Evolutionary conservation across 2,888 invertebrate species (phyloP).

Genomic region (Drosophila meridionalis): DNA sequence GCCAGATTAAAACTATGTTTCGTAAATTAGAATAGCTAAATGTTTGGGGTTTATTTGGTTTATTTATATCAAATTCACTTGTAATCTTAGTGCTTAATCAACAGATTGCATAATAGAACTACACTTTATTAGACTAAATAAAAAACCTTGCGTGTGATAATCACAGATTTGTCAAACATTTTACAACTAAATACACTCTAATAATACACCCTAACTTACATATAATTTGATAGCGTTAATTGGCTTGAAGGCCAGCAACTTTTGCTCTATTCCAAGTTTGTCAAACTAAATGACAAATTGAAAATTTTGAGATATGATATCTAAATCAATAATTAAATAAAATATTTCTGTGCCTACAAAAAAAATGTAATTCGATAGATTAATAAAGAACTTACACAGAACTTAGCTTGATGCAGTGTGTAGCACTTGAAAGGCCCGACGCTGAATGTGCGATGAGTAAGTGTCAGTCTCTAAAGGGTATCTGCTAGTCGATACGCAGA

Average conservation of each 20-base stretch:
- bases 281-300: background rate
- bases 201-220: background rate
- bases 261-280: background rate
- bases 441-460: conserved; percentile 2
- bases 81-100: background rate
- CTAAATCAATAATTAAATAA: background rate
- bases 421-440: background rate
- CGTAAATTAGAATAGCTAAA: background rate
- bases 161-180: background rate
- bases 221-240: background rate
- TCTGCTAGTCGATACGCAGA: background rate
- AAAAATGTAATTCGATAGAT: background rate
- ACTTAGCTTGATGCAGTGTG: background rate
- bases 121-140: background rate
- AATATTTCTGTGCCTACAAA: background rate
- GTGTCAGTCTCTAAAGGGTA: background rate
- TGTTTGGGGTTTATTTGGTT: too few species aligned
- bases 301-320: background rate
- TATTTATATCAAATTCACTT: background rate
- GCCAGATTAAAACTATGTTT: background rate
- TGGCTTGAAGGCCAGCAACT: background rate
- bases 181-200: background rate
- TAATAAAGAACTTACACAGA: background rate
- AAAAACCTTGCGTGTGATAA: background rate
- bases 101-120: background rate